phyloP scores from a whole-genome alignment of 2,113 vertebrate genomes.

The Plestiodon gilberti region DNA sequence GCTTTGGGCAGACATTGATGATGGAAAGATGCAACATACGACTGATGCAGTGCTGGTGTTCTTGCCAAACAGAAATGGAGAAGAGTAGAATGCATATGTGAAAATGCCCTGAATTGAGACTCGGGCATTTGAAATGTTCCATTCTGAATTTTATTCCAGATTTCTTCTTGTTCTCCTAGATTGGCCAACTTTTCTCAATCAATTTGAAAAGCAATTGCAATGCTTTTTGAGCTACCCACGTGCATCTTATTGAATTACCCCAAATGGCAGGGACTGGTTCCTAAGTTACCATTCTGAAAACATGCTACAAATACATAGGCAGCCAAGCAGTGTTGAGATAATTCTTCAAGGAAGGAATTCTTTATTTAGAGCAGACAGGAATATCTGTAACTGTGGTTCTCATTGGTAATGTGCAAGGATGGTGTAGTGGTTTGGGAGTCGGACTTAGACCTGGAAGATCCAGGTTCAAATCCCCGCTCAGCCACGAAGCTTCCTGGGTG shows the following conservation, averaged over 20 bases:
- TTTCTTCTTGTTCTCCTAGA: background rate
- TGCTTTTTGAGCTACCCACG: background rate
- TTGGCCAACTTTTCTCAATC: background rate
- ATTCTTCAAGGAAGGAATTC: conserved; percentile 1
- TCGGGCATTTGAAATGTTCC: background rate
- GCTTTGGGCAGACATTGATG: background rate
- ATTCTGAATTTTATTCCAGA: background rate
- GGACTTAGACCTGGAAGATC: too few species aligned
- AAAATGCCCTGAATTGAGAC: too few species aligned
- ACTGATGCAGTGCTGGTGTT: background rate
- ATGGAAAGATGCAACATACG: background rate
- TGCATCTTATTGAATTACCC: background rate
- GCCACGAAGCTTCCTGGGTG: too few species aligned
- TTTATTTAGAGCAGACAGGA: background rate
- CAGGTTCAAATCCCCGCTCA: too few species aligned
- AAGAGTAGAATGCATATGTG: too few species aligned
- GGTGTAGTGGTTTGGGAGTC: too few species aligned
- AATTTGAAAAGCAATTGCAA: background rate
- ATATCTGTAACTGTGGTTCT: conserved; percentile 27
- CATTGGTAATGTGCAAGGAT: conserved; percentile 1
- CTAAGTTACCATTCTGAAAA: background rate
- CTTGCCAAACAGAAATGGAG: background rate
- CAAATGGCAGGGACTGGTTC: background rate
- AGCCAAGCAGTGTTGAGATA: background rate
- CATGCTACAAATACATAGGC: background rate